Conservation (phyloP, 2,113 vertebrate species). For the Ochotona curzoniae region DNA sequence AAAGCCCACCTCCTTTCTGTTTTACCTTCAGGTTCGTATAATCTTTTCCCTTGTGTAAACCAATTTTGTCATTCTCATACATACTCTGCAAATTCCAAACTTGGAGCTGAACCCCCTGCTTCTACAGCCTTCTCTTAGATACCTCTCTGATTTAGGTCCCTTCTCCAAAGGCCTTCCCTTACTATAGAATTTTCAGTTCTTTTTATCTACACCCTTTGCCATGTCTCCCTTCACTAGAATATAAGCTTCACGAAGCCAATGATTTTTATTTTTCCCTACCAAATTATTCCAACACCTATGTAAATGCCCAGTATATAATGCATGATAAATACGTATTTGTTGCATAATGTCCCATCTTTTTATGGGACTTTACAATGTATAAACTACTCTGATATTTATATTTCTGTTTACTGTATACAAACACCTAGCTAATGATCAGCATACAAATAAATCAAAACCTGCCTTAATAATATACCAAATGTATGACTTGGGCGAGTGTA, state of each 20-base stretch:
- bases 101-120: neutral
- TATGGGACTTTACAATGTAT: neutral
- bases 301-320: neutral
- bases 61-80: neutral
- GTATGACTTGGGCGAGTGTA: conserved; percentile 59
- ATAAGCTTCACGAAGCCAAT: conserved; percentile 41
- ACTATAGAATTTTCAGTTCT: neutral
- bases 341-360: conserved; percentile 3
- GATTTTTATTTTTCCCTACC: neutral
- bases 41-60: neutral
- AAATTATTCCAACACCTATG: neutral
- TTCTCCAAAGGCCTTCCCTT: neutral
- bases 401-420: conserved; percentile 60
- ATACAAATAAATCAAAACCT: neutral
- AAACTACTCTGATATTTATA: conserved; percentile 12
- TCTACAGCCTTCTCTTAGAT: neutral
- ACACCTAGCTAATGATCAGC: neutral
- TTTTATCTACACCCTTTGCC: neutral
- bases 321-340: conserved; percentile 30
- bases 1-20: neutral
- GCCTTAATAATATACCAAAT: conserved; percentile 48
- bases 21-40: neutral
- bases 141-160: neutral
- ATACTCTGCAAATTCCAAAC: neutral
- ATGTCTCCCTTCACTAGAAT: neutral